Evolutionary conservation across 2,797 vertebrate genomes (phyloP).

Genomic region (Enteromius paludinosus): DNA sequence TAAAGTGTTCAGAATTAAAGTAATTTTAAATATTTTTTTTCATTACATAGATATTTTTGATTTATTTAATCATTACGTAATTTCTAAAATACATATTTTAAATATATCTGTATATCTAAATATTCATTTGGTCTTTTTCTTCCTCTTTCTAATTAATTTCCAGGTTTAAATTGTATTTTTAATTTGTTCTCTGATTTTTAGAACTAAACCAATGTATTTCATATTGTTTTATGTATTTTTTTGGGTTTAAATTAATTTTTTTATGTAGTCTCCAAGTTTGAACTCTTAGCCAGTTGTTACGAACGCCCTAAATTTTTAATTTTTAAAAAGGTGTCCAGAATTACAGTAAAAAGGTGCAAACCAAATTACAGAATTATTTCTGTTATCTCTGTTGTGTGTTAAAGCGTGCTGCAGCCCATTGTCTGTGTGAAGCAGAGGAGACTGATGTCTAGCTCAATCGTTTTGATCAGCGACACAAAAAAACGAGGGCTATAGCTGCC

Average conservation of each 20-base stretch:
- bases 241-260: neutral
- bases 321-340: neutral
- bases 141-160: neutral
- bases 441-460: conserved; percentile 48
- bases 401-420: conserved; percentile 45
- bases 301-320: neutral
- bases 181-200: neutral
- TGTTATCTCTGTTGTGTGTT: neutral
- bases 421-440: conserved; percentile 35
- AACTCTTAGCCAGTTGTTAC: neutral
- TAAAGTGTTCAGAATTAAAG: neutral
- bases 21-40: neutral
- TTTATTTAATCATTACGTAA: neutral
- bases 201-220: neutral
- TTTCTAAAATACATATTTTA: neutral
- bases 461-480: conserved; percentile 45
- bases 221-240: neutral
- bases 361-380: neutral
- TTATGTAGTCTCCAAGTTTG: neutral
- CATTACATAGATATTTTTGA: neutral
- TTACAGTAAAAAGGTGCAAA: neutral
- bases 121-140: neutral
- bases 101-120: neutral
- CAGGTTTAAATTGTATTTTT: neutral
- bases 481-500: conserved; percentile 47